These are phyloP conservation scores for Noctua fimbriata DNA, from an alignment of 2,888 invertebrate genomes.

Conservation along the genomic window DNA sequence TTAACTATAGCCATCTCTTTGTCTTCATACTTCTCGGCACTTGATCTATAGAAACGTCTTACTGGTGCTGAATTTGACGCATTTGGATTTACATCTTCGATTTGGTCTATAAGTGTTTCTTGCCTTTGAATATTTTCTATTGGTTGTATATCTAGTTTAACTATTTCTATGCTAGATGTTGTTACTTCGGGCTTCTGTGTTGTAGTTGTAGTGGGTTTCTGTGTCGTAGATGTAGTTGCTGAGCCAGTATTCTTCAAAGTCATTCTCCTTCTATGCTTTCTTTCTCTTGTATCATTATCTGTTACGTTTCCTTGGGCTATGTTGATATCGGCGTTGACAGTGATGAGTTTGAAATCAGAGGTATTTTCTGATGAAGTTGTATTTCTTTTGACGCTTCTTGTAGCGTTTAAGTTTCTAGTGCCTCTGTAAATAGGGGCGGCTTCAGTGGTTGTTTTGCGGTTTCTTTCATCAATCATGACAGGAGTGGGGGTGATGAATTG, in stretches of 20 bases:
- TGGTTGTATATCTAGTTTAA: slow-evolving; percentile 81
- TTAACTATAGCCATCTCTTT: slow-evolving; percentile 82
- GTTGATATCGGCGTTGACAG: slow-evolving; percentile 79
- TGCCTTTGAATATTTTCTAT: slow-evolving; percentile 74
- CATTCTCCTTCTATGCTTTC: slow-evolving; percentile 82
- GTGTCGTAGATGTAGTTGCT: slow-evolving; percentile 40
- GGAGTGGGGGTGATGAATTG: slow-evolving; percentile 83
- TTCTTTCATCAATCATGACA: slow-evolving; percentile 81
- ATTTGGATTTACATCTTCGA: slow-evolving; percentile 77
- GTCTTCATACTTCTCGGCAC: slow-evolving; percentile 78
- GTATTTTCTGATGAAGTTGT: slow-evolving; percentile 68
- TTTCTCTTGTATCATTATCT: slow-evolving; percentile 76
- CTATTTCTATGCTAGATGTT: slow-evolving; percentile 75
- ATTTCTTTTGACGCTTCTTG: slow-evolving; percentile 63
- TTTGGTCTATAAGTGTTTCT: slow-evolving; percentile 80
- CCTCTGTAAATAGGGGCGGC: slow-evolving; percentile 83
- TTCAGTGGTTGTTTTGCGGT: slow-evolving; percentile 73
- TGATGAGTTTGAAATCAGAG: slow-evolving; percentile 75
- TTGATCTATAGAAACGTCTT: slow-evolving; percentile 84
- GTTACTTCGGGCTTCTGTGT: slow-evolving; percentile 64
- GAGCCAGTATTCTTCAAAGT: slow-evolving; percentile 73
- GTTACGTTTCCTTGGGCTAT: slow-evolving; percentile 73
- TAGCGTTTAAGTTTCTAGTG: slow-evolving; percentile 76
- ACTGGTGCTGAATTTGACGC: slow-evolving; percentile 75
- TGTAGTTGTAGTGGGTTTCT: slow-evolving; percentile 61